phyloP scores from a whole-genome alignment of 2,797 vertebrate species.

The Silurus lanzhouensis region DNA sequence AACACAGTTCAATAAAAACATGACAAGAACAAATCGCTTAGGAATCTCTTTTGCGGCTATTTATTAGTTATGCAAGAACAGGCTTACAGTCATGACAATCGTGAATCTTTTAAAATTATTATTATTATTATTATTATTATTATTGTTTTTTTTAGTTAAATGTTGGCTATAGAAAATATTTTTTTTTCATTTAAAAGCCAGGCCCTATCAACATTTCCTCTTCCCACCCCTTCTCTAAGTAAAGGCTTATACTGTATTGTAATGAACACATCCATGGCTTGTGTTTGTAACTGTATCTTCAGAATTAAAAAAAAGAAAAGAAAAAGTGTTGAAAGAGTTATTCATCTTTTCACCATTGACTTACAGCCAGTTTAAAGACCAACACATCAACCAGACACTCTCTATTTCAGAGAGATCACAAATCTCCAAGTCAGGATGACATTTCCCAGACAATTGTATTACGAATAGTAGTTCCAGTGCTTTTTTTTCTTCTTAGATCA shows the following conservation, averaged over 20 bases:
- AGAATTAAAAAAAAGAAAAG: not conserved
- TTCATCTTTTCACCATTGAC: not conserved
- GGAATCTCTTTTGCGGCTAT: too few relatives aligned
- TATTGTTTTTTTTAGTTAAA: not conserved
- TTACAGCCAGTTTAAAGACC: not conserved
- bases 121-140: too few relatives aligned
- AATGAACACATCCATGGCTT: not conserved
- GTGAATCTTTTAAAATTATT: too few relatives aligned
- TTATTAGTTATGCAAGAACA: not conserved
- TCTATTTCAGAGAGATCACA: slow-evolving; percentile 20
- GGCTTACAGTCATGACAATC: not conserved
- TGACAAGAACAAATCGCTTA: not conserved
- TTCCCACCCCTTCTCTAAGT: not conserved
- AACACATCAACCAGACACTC: not conserved
- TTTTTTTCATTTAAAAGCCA: not conserved
- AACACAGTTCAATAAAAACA: slow-evolving; percentile 1
- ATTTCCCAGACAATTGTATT: slow-evolving; percentile 3
- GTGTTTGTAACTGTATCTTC: not conserved
- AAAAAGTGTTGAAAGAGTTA: not conserved
- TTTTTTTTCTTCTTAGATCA: not conserved
- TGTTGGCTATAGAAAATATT: not conserved
- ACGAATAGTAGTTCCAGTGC: slow-evolving; percentile 7
- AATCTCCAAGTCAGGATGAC: slow-evolving; percentile 11
- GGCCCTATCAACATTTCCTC: not conserved
- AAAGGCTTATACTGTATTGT: not conserved